A percentile compares a stretch with the other conserved stretches of the same genome.
phyloP scores from a whole-genome alignment of 2,797 vertebrate species.

The Hafferia zeledoni region DNA sequence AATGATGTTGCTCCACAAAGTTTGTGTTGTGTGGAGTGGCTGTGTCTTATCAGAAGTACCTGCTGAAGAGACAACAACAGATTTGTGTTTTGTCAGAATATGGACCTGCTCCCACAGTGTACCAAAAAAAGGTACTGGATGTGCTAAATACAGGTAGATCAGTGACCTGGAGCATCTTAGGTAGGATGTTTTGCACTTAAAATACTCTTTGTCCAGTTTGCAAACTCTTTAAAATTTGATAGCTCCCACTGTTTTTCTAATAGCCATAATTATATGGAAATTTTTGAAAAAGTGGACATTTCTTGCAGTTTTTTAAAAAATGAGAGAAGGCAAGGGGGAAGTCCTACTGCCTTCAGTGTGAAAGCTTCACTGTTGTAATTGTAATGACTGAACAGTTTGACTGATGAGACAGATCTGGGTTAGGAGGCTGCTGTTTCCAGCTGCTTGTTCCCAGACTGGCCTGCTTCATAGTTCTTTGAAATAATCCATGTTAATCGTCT shows the following conservation, averaged over 20 bases:
- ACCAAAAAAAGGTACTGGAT: background rate
- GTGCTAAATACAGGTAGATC: background rate
- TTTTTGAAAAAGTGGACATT: background rate
- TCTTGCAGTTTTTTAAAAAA: background rate
- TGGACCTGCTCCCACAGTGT: background rate
- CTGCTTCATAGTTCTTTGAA: background rate
- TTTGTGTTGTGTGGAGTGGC: fast-evolving
- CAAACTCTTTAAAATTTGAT: background rate
- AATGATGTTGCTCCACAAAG: background rate
- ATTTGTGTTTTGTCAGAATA: background rate
- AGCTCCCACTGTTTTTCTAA: background rate
- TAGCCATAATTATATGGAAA: background rate
- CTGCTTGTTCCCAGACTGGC: background rate
- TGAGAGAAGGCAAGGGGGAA: background rate
- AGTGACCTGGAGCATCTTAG: background rate
- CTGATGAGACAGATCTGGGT: constrained; percentile 9
- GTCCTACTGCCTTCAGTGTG: background rate
- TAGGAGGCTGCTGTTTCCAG: constrained; percentile 31
- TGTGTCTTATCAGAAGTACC: background rate
- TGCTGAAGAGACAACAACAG: background rate
- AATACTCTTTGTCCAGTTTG: background rate
- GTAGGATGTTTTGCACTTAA: background rate
- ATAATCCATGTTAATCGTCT: background rate
- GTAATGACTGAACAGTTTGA: background rate
- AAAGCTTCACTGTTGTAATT: background rate